Evolutionary conservation across 2,113 vertebrate species (phyloP).

Genomic region (Egretta garzetta): DNA sequence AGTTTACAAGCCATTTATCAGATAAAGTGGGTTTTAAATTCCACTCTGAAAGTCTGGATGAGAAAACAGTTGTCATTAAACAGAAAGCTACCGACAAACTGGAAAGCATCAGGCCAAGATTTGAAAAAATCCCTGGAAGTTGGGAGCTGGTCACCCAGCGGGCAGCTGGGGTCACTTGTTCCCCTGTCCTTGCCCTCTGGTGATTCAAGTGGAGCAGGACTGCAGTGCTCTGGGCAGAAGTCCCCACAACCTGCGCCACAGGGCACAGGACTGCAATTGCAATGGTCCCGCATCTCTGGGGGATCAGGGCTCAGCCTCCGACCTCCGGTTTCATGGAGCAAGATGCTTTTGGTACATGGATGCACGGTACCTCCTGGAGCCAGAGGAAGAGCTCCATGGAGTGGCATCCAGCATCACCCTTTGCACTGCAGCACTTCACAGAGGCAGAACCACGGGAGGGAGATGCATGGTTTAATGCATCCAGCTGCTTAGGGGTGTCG

Average conservation of each 20-base stretch:
- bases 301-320: background rate
- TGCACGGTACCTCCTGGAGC: rapidly evolving
- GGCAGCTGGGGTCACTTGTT: background rate
- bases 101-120: background rate
- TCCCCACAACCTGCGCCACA: background rate
- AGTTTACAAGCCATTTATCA: conserved; percentile 1
- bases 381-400: background rate
- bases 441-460: background rate
- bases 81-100: background rate
- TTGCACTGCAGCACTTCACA: background rate
- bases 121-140: background rate
- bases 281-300: too few species aligned
- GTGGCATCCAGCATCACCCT: background rate
- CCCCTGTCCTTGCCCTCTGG: background rate
- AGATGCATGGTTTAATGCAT: rapidly evolving
- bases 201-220: background rate
- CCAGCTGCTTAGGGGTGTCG: rapidly evolving
- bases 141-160: background rate
- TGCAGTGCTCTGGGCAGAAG: background rate
- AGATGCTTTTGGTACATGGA: background rate
- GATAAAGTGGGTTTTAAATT: background rate
- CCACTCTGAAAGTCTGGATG: background rate
- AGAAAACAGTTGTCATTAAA: background rate
- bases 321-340: rapidly evolving
- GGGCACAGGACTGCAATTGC: rapidly evolving